phyloP scores from a whole-genome alignment of 2,888 invertebrate species.

The Drosophila neotestacea region DNA sequence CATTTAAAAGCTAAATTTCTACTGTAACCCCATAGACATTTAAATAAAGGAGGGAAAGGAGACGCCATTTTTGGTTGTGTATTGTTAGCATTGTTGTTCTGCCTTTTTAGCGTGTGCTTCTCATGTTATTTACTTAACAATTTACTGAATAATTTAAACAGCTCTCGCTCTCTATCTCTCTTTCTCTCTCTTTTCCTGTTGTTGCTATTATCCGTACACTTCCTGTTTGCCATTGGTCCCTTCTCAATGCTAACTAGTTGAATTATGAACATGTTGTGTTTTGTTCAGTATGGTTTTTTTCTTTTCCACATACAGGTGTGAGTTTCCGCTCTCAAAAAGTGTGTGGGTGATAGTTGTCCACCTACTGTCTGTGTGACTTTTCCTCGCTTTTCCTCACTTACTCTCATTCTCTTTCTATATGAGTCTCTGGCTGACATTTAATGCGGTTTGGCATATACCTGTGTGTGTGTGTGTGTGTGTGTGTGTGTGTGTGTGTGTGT shows the following conservation, averaged over 20 bases:
- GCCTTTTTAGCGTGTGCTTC: constrained; percentile 67
- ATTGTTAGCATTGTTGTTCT: constrained; percentile 33
- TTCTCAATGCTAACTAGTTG: constrained; percentile 35
- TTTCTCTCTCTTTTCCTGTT: constrained; percentile 13
- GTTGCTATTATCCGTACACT: constrained; percentile 43
- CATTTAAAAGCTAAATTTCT: constrained; percentile 48
- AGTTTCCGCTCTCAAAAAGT: constrained; percentile 6
- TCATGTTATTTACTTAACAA: constrained; percentile 80
- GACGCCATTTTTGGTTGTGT: constrained; percentile 39
- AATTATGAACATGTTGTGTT: constrained; percentile 66
- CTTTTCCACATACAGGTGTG: constrained; percentile 18
- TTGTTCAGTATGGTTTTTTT: constrained; percentile 14
- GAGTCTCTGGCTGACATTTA: constrained; percentile 64
- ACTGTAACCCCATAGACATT: constrained; percentile 34
- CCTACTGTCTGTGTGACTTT: constrained; percentile 16
- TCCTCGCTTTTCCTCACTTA: background rate
- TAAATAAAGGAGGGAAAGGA: constrained; percentile 1
- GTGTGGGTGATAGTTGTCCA: constrained; percentile 61
- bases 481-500: constrained; percentile 18
- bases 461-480: constrained; percentile 16
- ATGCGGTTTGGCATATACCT: constrained; percentile 51
- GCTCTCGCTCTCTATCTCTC: constrained; percentile 11
- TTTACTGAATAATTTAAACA: constrained; percentile 81
- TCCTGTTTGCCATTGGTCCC: constrained; percentile 49
- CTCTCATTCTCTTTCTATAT: constrained; percentile 6